Evolutionary conservation across 1,140 invertebrate genomes (phyloP).

Genomic region (Nephila pilipes): DNA sequence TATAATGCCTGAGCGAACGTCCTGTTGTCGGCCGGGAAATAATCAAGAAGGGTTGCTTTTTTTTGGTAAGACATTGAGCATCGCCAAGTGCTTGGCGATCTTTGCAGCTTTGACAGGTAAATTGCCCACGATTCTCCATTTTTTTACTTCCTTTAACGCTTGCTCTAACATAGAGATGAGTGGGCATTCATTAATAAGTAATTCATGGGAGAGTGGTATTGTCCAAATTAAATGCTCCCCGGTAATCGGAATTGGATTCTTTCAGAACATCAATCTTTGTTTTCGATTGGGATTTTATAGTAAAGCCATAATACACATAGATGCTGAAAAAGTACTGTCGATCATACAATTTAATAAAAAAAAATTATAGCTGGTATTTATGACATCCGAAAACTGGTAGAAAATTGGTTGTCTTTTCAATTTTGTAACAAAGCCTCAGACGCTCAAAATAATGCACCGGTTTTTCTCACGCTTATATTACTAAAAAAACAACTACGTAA

Average conservation of each 20-base stretch:
- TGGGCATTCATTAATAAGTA: background rate
- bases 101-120: constrained; percentile 31
- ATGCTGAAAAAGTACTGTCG: too few species aligned
- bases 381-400: too few species aligned
- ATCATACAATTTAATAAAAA: too few species aligned
- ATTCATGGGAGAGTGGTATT: background rate
- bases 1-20: constrained; percentile 63
- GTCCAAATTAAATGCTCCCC: too few species aligned
- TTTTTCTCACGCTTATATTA: too few species aligned
- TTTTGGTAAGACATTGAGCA: constrained; percentile 2
- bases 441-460: too few species aligned
- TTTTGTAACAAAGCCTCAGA: too few species aligned
- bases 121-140: background rate
- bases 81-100: constrained; percentile 46
- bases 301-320: too few species aligned
- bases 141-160: background rate
- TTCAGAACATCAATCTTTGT: background rate
- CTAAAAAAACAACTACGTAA: too few species aligned
- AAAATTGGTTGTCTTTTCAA: too few species aligned
- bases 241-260: background rate
- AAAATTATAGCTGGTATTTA: too few species aligned
- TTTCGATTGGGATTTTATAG: background rate
- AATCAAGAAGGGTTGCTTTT: constrained; percentile 17
- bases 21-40: constrained; percentile 42
- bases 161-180: background rate